Base-by-base conservation (phyloP, 2,113 vertebrate species). In the Trichomycterus rosablanca region DNA sequence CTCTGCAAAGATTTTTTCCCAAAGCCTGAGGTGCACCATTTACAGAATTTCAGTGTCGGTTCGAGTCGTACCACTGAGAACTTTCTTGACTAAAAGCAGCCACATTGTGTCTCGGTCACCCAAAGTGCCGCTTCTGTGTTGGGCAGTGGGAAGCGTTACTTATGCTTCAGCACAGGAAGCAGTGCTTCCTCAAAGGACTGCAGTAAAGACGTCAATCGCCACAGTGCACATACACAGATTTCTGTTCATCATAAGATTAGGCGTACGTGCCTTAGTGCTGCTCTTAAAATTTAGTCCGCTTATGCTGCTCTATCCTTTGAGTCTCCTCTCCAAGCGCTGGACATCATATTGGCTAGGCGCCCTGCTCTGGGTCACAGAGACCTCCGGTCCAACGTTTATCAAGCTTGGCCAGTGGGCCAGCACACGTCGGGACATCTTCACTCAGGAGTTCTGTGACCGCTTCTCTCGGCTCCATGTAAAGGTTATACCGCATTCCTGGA, bases 381-480 rank as follows among this genome's bases (percentile, higher is more conserved):
- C 89, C 0, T 92, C 92, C 0, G 95, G 94, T 2, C 93, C 94
- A 0, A 89, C 93, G 0, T 97, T 90, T 42, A 83, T 97, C 67
- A 98, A 97, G 62, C 80, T 98, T 70, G 94, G 93, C 1, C 95
- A 97, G 75, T 97, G 95, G 95, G 93, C 93, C 71, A 92, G 94
- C 83, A 98, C 94, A 8, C 87, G 95, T 6, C 85, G 89, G 2
- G 95, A 97, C 73, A 85, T 97, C 59, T 96, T 98, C 72, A 88
- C 94, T 0, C 84, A 80, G 51, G 88, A 89, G 37, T 95, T 97
- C 73, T 98, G 94, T 0, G 76, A 84, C 1, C 81, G 82, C 54
- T 94, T 98, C 71, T 91, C 92, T 45, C 85, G 79, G 78, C 88
- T 98, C 43, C 94, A 97, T 0, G 82, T 93, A 1, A 87, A 69